Conservation (phyloP, 64 coral and sea anemone genomes). For the Anthopleura sola region DNA sequence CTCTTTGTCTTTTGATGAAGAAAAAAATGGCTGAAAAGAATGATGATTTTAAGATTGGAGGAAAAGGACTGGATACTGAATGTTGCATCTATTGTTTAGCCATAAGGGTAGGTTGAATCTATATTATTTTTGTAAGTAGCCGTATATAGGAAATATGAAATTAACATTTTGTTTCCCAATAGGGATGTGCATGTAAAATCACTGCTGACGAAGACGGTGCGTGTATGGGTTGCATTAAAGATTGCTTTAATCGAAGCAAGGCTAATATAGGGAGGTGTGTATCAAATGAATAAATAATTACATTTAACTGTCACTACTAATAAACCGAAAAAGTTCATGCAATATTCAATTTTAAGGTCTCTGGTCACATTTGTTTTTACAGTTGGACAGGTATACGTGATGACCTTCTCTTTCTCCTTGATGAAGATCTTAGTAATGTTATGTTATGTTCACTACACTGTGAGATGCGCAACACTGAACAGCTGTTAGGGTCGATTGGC, state of each 20-base stretch:
- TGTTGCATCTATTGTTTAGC: too few species aligned
- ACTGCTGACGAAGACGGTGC: not conserved
- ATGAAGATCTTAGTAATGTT: not conserved
- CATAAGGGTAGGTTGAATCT: too few species aligned
- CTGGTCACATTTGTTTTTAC: not conserved
- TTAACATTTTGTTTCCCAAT: too few species aligned
- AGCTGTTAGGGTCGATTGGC: not conserved
- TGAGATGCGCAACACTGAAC: conserved; percentile 5
- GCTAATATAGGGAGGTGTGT: not conserved
- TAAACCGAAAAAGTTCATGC: not conserved
- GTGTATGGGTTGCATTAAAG: not conserved
- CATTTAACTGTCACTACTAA: not conserved
- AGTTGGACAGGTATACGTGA: not conserved
- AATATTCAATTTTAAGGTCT: not conserved
- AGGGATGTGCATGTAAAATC: too few species aligned
- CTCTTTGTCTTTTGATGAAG: too few species aligned
- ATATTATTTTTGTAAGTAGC: not conserved
- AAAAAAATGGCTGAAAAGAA: too few species aligned
- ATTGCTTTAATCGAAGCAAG: not conserved
- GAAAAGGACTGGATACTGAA: too few species aligned
- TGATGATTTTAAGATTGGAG: too few species aligned
- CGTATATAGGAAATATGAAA: not conserved
- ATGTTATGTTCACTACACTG: not conserved
- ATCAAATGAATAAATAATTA: too few species aligned
- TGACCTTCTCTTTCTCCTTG: conserved; percentile 1